Evolutionary conservation across 1,140 invertebrate species (phyloP).

Genomic region (Idris sp.): DNA sequence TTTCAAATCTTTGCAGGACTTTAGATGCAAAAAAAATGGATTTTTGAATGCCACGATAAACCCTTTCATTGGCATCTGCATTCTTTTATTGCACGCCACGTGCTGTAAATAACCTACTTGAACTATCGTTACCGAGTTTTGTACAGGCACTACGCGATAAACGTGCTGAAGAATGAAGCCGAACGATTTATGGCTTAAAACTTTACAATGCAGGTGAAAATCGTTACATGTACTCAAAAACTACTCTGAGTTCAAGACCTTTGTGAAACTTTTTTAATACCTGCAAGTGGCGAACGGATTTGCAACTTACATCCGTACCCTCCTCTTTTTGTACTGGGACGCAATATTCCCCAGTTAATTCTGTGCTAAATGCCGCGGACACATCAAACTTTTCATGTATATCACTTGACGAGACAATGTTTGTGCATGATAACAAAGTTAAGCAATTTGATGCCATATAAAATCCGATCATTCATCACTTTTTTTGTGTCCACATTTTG

Average conservation of each 20-base stretch:
- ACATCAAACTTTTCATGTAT: conserved; percentile 31
- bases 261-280: conserved; percentile 40
- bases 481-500: conserved; percentile 11
- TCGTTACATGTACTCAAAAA: conserved; percentile 37
- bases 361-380: conserved; percentile 18
- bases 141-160: no score
- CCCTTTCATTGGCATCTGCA: no score
- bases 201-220: conserved; percentile 51
- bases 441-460: conserved; percentile 27
- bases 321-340: conserved; percentile 1
- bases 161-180: no score
- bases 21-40: conserved; percentile 9
- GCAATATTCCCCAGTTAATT: conserved; percentile 31
- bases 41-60: conserved; percentile 16
- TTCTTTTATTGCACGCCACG: no score
- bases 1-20: no score
- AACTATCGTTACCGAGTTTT: no score
- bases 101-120: no score
- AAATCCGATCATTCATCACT: conserved; percentile 27
- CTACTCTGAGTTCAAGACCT: background rate
- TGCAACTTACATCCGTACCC: conserved; percentile 2
- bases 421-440: conserved; percentile 22
- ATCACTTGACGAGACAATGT: conserved; percentile 21
- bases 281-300: conserved; percentile 12
- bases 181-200: no score